These are phyloP conservation scores for Drosophila malerkotliana DNA, from an alignment of 1,140 invertebrate genomes.

Conservation along the genomic window DNA sequence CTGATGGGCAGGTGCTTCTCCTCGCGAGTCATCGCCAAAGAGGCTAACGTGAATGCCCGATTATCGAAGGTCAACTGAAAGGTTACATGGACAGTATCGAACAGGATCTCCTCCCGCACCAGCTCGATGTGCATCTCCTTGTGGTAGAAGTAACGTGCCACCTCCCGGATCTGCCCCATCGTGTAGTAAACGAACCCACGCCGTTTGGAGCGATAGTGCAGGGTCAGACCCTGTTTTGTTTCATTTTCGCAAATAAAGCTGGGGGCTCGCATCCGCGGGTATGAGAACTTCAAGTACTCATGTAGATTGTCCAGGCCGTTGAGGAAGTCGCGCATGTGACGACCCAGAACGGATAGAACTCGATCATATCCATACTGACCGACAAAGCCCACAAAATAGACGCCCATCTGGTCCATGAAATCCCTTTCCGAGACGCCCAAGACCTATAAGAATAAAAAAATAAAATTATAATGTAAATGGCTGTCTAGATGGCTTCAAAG, in stretches of 20 bases:
- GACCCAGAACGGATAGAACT: conserved; percentile 93
- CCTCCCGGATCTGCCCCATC: conserved; percentile 97
- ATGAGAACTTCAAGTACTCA: conserved; percentile 98
- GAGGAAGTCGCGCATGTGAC: conserved; percentile 97
- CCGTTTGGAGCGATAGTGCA: conserved; percentile 97
- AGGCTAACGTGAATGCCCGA: conserved; percentile 91
- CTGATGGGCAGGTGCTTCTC: conserved; percentile 94
- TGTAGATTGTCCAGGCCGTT: conserved; percentile 98
- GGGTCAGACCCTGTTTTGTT: conserved; percentile 93
- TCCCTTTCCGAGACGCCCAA: conserved; percentile 92
- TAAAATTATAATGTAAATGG: not conserved
- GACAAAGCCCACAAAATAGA: conserved; percentile 94
- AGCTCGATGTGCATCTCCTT: conserved; percentile 96
- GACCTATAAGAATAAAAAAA: conserved; percentile 85
- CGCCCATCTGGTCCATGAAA: conserved; percentile 96
- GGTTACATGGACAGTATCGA: conserved; percentile 96
- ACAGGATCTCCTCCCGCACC: conserved; percentile 92
- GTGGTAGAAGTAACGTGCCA: conserved; percentile 95
- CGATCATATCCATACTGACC: conserved; percentile 98
- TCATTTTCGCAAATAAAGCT: conserved; percentile 99
- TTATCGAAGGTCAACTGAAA: conserved; percentile 98
- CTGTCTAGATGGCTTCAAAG: not conserved
- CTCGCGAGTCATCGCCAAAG: conserved; percentile 91
- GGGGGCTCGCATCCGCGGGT: conserved; percentile 95
- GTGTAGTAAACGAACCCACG: conserved; percentile 97